phyloP scores from a whole-genome alignment of 2,888 invertebrate genomes.

The Hypsopygia costalis region DNA sequence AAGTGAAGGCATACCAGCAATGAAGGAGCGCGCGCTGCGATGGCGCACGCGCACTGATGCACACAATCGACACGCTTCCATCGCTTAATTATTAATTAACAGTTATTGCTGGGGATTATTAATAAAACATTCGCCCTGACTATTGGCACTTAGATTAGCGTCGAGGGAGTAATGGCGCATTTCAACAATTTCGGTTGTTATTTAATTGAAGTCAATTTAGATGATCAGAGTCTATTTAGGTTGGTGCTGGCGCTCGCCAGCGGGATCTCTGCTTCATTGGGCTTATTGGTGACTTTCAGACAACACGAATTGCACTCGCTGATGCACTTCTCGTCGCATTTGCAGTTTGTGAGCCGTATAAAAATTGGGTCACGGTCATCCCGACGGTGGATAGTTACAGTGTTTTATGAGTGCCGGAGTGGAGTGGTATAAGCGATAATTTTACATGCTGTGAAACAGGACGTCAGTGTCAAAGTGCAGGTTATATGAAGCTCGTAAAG shows the following conservation, averaged over 20 bases:
- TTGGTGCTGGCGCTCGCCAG: conserved; percentile 78
- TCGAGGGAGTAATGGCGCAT: conserved; percentile 80
- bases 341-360: conserved; percentile 41
- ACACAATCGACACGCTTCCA: conserved; percentile 44
- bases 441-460: conserved; percentile 2
- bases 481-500: conserved; percentile 1
- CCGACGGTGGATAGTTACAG: conserved; percentile 3
- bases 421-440: neutral
- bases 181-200: conserved; percentile 81
- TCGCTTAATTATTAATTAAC: conserved; percentile 77
- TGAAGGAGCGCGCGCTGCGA: conserved; percentile 23
- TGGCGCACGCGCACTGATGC: conserved; percentile 51
- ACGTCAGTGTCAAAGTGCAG: conserved; percentile 5
- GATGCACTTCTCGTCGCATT: conserved; percentile 73
- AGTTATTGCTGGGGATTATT: conserved; percentile 70
- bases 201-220: conserved; percentile 82
- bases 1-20: conserved; percentile 18
- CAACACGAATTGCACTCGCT: conserved; percentile 78
- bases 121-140: conserved; percentile 78
- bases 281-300: conserved; percentile 81
- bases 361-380: conserved; percentile 40
- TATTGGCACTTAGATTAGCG: conserved; percentile 80
- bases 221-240: conserved; percentile 81
- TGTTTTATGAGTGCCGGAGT: neutral
- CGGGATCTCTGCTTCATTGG: conserved; percentile 80